Base-by-base conservation (phyloP, 2,888 invertebrate species). In the Campopleginae sp. region DNA sequence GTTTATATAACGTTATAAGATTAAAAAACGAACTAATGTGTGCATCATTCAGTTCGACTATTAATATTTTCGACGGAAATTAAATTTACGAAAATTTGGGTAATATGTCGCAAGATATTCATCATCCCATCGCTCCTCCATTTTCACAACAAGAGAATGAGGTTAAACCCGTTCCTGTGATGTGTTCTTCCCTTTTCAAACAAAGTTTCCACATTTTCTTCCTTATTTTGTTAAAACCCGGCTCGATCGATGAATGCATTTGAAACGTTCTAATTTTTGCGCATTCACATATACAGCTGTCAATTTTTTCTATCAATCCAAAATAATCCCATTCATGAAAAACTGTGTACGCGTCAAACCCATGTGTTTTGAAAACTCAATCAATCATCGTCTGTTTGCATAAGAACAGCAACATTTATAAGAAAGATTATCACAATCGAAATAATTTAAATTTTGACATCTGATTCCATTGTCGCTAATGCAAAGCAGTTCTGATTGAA, bases 1-100 rank as follows among this genome's bases (percentile, higher is more conserved):
- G 87, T 88, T 88, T 88, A 88, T 88, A 80, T 88, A 88, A 88
- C 87, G 75, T 72, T 77, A 46, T 6, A 63, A 63, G 38, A 58
- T 19, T 65, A 74, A 65, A 54, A 82, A 54, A 48, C 71, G 23
- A 65, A 63, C 44, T 71, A 79, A 72, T 51, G 70, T 76, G 70
- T 86, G 33, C 78, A 80, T 38, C 27, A 54, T 66, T 58, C 8
- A 5, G 54, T 82, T 79, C 38, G 63, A 86, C 87, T 86, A 85
- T 87, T 84, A 84, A 86, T 86, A 85, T 78, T 76, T 80, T 33
- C 70, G 79, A 82, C 68, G 72, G 42, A 70, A 70, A 81, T 82
- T 54, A 4, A 48, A 76, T 58, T 63, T 70, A 71, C 66, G 75
- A 14, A 51, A 71, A 68, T 76, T 76, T 71, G 31, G 54, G 58